A percentile compares a stretch with the other conserved stretches of the same genome.
Conservation (phyloP, 2,888 invertebrate species). For the Micoletzkya japonica region DNA sequence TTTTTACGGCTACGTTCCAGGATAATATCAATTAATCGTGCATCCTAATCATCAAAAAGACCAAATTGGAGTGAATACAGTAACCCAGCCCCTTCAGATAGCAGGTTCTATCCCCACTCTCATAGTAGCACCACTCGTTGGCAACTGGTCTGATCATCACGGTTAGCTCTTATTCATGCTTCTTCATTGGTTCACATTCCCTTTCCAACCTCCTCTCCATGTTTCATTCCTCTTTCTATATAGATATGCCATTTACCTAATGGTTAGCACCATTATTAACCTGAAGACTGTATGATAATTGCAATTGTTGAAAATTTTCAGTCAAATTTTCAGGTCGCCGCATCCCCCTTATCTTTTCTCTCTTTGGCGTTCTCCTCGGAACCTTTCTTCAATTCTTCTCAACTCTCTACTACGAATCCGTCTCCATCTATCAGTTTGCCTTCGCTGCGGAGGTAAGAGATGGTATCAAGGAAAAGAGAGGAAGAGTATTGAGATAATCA, state of each 20-base stretch:
- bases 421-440: slow-evolving; percentile 43
- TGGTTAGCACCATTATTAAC: too few species aligned
- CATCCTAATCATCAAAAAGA: too few species aligned
- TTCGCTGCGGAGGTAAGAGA: slow-evolving; percentile 26
- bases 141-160: slow-evolving; percentile 52
- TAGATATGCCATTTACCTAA: neutral
- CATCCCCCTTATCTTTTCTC: too few species aligned
- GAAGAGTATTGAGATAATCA: too few species aligned
- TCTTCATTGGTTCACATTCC: neutral
- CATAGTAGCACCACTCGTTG: slow-evolving; percentile 49
- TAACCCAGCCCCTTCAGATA: slow-evolving; percentile 40
- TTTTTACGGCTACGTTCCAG: too few species aligned
- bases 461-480: too few species aligned
- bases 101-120: slow-evolving; percentile 44
- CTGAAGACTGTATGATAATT: too few species aligned
- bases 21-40: too few species aligned
- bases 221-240: neutral
- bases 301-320: too few species aligned
- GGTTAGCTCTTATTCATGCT: slow-evolving; percentile 27
- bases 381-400: slow-evolving; percentile 39
- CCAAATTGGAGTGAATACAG: too few species aligned
- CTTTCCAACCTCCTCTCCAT: neutral
- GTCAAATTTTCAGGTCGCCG: too few species aligned
- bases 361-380: too few species aligned
- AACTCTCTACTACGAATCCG: slow-evolving; percentile 45